Conservation (phyloP, 2,888 invertebrate genomes). For the Melinaea menophilus region DNA sequence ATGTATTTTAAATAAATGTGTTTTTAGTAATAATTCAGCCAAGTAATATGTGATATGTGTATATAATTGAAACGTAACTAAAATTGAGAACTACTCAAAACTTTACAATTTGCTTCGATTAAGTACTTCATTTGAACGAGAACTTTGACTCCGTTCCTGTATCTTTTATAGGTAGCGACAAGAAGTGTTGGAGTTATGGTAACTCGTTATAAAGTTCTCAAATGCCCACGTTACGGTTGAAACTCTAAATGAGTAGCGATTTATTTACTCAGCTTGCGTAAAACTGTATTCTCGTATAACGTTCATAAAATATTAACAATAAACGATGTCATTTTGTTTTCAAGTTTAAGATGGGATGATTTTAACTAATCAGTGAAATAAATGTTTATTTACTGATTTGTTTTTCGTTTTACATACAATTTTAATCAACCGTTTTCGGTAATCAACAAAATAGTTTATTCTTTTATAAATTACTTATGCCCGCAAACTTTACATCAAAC, state of each 20-base stretch:
- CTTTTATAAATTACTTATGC: neutral
- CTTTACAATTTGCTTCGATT: constrained; percentile 2
- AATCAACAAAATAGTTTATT: no score
- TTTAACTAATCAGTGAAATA: no score
- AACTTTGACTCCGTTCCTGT: neutral
- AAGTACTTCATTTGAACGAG: neutral
- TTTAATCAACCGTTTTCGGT: no score
- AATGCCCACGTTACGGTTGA: constrained; percentile 1
- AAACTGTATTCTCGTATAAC: neutral
- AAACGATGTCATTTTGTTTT: neutral
- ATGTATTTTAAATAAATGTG: no score
- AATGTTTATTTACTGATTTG: no score
- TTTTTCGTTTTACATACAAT: no score
- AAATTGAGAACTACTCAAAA: neutral
- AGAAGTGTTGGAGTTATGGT: constrained; percentile 2
- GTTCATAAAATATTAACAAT: no score
- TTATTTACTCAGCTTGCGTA: neutral
- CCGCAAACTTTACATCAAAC: constrained; percentile 8
- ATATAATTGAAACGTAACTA: neutral
- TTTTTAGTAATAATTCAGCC: no score
- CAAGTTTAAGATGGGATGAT: no score
- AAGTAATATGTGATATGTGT: neutral
- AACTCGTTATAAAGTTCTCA: constrained; percentile 7
- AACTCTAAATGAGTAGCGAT: constrained; percentile 3
- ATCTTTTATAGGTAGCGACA: constrained; percentile 1